A percentile compares a stretch with the other conserved stretches of the same genome.
Conservation (phyloP, 2,888 invertebrate species). For the Diachrysia chrysitis region DNA sequence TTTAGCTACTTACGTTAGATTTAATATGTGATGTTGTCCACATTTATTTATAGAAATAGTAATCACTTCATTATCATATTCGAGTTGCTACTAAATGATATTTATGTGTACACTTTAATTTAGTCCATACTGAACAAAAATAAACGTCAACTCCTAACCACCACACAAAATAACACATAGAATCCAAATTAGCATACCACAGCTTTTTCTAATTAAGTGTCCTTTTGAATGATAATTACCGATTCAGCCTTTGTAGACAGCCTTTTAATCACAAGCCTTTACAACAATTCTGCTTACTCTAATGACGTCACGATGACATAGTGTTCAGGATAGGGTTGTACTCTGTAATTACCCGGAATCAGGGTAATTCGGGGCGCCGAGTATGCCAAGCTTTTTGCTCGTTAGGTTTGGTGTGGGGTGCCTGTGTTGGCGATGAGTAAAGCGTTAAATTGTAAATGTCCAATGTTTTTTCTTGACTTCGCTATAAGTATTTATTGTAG, state of each 20-base stretch:
- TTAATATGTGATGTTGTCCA: no score
- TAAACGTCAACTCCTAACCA: conserved; percentile 2
- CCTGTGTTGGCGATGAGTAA: conserved; percentile 36
- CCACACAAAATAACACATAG: conserved; percentile 18
- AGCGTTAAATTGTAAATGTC: not conserved
- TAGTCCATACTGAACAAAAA: not conserved
- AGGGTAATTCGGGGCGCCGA: conserved; percentile 83
- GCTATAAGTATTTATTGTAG: not conserved
- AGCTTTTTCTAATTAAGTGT: conserved; percentile 57
- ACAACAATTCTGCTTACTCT: conserved; percentile 83
- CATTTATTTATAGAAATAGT: no score
- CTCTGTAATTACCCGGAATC: conserved; percentile 86
- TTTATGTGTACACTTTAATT: no score
- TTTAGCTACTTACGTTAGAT: no score
- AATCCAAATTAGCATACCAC: conserved; percentile 49
- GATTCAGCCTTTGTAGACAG: conserved; percentile 60
- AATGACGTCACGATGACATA: conserved; percentile 87
- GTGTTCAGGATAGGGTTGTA: conserved; percentile 78
- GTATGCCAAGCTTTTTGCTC: conserved; percentile 83
- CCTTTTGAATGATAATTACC: conserved; percentile 61
- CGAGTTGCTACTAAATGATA: no score
- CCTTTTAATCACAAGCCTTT: conserved; percentile 66
- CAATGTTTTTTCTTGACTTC: not conserved
- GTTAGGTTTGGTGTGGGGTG: conserved; percentile 68
- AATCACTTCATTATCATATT: no score